Evolutionary conservation across 1,140 invertebrate species (phyloP), one percentile per base, ranked within the genome.

Genomic region (Brachionus koreanus): DNA sequence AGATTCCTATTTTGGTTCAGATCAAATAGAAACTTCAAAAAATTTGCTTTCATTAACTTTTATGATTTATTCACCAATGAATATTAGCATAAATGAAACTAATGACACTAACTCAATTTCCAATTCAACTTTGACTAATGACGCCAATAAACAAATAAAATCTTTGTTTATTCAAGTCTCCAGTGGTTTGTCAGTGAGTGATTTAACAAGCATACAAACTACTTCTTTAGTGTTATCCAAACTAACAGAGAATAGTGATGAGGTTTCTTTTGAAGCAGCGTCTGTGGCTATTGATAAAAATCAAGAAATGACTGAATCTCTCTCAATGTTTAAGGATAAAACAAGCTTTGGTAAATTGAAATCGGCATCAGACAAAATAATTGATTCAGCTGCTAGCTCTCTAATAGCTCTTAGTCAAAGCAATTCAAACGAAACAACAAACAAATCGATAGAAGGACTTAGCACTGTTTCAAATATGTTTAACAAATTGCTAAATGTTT

Each of bases 91-190:
- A 6, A 35, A 49, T 16, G 43, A 49, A n/a, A 49, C 43, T 39
- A 69, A 39, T 39, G 29, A 3, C 12, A 69, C 65, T 5, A 69
- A 69, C 37, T 69, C 65, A 7, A 42, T n/a, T n/a, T n/a, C 65
- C 5, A 69, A 69, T 69, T 37, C 33, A 3, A 69, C 37, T 7
- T 4, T 39, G 12, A 10, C 35, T n/a, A 10, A 9, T 4, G 37
- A 69, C n/a, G 65, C 65, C 10, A 39, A 69, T 10, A 69, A 12
- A n/a, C 33, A 69, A 69, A 69, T 69, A 19, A 69, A 69, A 39
- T 37, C 65, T 37, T 19, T 69, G 16, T 69, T 69, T 19, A 69
- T 69, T 16, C 13, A 69, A 19, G 29, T 69, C 1, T 9, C 65
- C 16, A 69, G 35, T 69, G 35, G n/a, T 37, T 19, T 69, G 9